Evolutionary conservation across 2,113 vertebrate genomes (phyloP).

Genomic region (Octodon degus): DNA sequence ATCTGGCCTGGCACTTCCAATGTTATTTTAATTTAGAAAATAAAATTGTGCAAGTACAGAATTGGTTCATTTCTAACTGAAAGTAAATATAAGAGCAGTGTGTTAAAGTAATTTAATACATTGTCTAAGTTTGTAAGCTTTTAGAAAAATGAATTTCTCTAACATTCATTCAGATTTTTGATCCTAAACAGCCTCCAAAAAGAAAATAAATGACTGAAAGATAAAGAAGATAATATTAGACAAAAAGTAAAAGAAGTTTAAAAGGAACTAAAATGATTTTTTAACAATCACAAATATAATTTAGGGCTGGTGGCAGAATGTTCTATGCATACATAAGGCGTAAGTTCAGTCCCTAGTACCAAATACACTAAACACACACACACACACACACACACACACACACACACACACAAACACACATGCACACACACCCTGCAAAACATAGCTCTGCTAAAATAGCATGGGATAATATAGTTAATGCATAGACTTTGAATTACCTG

Average conservation of each 20-base stretch:
- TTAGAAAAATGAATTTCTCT: constrained; percentile 45
- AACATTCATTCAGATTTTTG: neutral
- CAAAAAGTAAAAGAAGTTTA: constrained; percentile 21
- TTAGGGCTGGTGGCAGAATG: neutral
- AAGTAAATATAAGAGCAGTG: neutral
- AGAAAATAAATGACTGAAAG: neutral
- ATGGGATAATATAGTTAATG: constrained; percentile 5
- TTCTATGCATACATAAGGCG: neutral
- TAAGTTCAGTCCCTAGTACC: neutral
- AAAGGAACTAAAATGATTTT: constrained; percentile 8
- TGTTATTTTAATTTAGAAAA: constrained; percentile 25
- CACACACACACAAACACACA: neutral
- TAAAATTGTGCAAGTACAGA: neutral
- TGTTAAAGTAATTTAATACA: neutral
- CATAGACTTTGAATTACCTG: constrained; percentile 81
- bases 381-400: neutral
- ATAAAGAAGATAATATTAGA: constrained; percentile 20
- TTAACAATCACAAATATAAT: constrained; percentile 41
- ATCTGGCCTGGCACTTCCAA: neutral
- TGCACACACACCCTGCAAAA: neutral
- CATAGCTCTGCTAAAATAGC: neutral
- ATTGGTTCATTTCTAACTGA: neutral
- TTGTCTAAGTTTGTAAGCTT: neutral
- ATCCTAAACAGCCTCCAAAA: neutral
- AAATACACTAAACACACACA: neutral